Evolutionary conservation across 2,797 vertebrate genomes (phyloP).

Genomic region (Coccyzus lansbergi): DNA sequence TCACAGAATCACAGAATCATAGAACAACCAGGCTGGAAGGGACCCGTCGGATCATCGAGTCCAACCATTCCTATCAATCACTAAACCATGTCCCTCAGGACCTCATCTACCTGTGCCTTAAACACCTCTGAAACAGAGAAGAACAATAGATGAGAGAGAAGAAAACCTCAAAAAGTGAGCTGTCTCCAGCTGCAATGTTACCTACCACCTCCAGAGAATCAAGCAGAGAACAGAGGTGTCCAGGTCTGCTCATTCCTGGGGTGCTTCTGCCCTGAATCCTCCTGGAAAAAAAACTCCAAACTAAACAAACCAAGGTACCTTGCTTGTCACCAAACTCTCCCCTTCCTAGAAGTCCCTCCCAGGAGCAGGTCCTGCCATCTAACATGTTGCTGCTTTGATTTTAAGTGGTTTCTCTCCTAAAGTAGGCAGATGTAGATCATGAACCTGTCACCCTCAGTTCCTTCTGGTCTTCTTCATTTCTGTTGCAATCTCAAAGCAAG

Average conservation of each 20-base stretch:
- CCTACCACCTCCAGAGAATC: not conserved
- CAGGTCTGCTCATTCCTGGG: not conserved
- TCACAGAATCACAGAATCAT: no score
- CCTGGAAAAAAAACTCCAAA: not conserved
- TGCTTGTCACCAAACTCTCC: not conserved
- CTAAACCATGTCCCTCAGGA: no score
- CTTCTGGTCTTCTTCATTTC: no score
- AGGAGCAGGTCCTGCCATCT: not conserved
- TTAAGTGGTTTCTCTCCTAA: not conserved
- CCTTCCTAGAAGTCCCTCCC: not conserved
- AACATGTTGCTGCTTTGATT: rapidly evolving
- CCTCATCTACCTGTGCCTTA: no score
- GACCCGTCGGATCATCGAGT: no score
- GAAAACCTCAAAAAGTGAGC: not conserved
- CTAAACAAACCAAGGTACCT: not conserved
- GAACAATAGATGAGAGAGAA: not conserved
- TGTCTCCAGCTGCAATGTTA: not conserved
- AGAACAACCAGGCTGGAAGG: no score
- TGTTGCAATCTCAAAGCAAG: not conserved
- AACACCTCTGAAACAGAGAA: not conserved
- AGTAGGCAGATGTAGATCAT: not conserved
- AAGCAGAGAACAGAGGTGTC: not conserved
- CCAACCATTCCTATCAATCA: no score
- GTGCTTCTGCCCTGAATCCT: not conserved
- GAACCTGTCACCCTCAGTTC: not conserved